A percentile compares a stretch with the other conserved stretches of the same genome.
phyloP scores from a whole-genome alignment of 92 coral and sea anemone genomes.

The Nematostella vectensis region DNA sequence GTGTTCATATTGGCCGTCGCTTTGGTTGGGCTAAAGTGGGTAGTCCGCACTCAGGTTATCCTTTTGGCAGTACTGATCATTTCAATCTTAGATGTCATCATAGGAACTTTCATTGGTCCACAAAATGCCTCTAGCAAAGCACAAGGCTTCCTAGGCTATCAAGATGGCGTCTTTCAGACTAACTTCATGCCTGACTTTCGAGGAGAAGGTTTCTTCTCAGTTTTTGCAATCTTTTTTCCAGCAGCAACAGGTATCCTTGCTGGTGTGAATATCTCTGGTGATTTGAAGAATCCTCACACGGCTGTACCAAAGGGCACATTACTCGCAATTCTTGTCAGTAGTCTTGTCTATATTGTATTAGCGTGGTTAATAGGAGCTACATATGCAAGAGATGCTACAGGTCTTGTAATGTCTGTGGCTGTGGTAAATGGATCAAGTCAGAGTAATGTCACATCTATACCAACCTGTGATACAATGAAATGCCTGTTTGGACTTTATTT shows the following conservation, averaged over 20 bases:
- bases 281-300: conserved; percentile 70
- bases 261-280: conserved; percentile 95
- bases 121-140: conserved; percentile 48
- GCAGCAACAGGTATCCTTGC: conserved; percentile 97
- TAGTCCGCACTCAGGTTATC: conserved; percentile 78
- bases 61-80: conserved; percentile 60
- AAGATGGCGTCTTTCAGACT: conserved; percentile 46
- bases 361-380: conserved; percentile 83
- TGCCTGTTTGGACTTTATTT: conserved; percentile 74
- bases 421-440: conserved; percentile 5
- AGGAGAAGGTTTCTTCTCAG: conserved; percentile 82
- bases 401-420: conserved; percentile 40
- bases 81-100: conserved; percentile 73
- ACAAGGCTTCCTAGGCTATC: conserved; percentile 69
- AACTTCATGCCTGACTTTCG: conserved; percentile 60
- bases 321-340: conserved; percentile 75
- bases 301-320: conserved; percentile 96
- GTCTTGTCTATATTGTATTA: conserved; percentile 70
- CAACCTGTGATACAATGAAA: conserved; percentile 38
- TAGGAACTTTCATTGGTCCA: conserved; percentile 89
- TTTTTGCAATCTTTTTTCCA: conserved; percentile 95
- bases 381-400: conserved; percentile 72
- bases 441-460: conserved; percentile 20
- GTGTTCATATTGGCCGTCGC: conserved; percentile 71
- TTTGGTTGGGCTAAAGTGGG: conserved; percentile 88